These are phyloP conservation scores for Epizoanthus ramosus DNA, from an alignment of 92 coral and sea anemone genomes.

Conservation along the genomic window DNA sequence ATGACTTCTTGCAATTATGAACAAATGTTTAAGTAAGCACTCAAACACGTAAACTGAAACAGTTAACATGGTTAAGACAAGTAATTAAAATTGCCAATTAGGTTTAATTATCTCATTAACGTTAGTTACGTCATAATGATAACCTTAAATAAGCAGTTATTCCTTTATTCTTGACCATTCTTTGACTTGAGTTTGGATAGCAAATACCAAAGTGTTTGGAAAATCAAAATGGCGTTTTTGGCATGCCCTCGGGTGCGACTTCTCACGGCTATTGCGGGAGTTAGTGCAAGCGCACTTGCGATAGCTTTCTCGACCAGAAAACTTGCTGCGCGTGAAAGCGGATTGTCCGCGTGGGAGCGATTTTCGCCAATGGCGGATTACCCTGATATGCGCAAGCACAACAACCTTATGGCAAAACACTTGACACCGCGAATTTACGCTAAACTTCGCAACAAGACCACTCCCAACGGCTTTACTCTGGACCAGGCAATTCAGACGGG, in stretches of 20 bases:
- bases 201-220: neutral
- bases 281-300: conserved; percentile 47
- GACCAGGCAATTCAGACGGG: conserved; percentile 92
- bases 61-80: too few species aligned
- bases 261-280: conserved; percentile 40
- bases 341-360: conserved; percentile 27
- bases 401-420: conserved; percentile 95
- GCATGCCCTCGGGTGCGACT: conserved; percentile 48
- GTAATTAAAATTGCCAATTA: too few species aligned
- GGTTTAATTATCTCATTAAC: too few species aligned
- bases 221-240: conserved; percentile 48
- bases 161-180: neutral
- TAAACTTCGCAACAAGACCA: conserved; percentile 77
- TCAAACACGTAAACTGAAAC: too few species aligned
- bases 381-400: conserved; percentile 89
- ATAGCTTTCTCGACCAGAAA: conserved; percentile 21
- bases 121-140: too few species aligned
- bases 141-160: too few species aligned
- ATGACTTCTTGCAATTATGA: too few species aligned
- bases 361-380: conserved; percentile 75
- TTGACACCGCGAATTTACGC: conserved; percentile 85
- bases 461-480: conserved; percentile 79
- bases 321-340: conserved; percentile 39
- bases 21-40: too few species aligned
- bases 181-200: neutral